Percentiles rank a stretch among this genome's conserved stretches.
phyloP scores from a whole-genome alignment of 2,113 vertebrate species.

The Empidonax alnorum region DNA sequence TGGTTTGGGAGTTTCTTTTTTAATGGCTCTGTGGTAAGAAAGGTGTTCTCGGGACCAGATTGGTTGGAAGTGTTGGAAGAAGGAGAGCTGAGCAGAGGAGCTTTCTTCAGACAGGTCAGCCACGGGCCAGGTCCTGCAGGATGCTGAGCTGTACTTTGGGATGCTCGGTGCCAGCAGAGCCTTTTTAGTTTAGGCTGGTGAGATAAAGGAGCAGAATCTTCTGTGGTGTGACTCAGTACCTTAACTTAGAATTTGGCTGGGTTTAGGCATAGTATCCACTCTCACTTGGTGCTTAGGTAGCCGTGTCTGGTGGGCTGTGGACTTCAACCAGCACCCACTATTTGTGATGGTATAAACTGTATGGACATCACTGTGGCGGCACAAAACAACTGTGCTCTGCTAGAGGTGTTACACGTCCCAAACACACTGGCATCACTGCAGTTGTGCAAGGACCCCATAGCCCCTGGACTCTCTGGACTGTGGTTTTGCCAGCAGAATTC shows the following conservation, averaged over 20 bases:
- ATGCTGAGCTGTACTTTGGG: neutral
- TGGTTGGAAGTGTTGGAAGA: neutral
- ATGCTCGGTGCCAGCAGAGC: neutral
- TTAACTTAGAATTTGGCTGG: neutral
- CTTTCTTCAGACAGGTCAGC: neutral
- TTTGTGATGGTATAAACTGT: neutral
- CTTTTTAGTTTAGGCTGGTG: neutral
- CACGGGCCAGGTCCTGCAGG: neutral
- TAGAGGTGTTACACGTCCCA: neutral
- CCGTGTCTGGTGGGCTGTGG: neutral
- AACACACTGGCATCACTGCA: fast-evolving
- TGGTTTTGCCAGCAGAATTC: neutral
- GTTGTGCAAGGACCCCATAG: neutral
- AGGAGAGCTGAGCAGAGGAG: neutral
- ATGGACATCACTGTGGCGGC: neutral
- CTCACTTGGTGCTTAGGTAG: neutral
- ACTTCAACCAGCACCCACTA: neutral
- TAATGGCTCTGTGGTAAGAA: neutral
- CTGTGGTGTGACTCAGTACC: neutral
- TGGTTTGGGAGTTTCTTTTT: neutral
- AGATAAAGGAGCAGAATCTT: neutral
- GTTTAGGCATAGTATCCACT: neutral
- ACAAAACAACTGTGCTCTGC: neutral
- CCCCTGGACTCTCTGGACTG: neutral
- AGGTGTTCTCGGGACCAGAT: neutral